These are phyloP conservation scores for Ciconia nigra DNA, from an alignment of 2,797 vertebrate species.

Conservation along the genomic window DNA sequence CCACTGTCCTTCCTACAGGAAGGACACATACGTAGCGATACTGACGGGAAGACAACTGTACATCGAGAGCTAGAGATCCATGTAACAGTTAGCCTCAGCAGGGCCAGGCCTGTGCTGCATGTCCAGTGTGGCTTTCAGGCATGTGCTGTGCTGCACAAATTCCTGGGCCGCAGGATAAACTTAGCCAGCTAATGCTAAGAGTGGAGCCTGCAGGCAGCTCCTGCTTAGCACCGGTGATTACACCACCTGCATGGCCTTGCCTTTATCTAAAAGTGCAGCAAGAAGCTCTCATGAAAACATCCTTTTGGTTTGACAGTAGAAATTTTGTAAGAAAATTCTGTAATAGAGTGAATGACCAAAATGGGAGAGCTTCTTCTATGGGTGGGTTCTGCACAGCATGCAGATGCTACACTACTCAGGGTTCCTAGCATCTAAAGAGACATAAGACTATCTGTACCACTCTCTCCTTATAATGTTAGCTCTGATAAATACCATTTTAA, in stretches of 20 bases:
- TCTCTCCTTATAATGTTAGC: background rate
- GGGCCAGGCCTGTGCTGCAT: background rate
- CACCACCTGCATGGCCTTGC: background rate
- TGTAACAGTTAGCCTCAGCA: background rate
- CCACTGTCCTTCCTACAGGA: background rate
- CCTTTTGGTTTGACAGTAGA: background rate
- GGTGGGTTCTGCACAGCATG: background rate
- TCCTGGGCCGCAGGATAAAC: background rate
- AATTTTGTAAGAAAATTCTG: background rate
- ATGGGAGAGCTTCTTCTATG: background rate
- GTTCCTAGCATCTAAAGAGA: background rate
- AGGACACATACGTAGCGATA: background rate
- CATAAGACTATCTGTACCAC: no score
- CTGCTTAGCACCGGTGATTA: background rate
- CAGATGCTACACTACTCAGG: background rate
- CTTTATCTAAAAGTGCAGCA: background rate
- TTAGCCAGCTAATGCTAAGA: background rate
- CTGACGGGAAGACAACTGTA: background rate
- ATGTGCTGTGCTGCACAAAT: no score
- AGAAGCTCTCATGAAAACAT: background rate
- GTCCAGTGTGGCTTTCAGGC: background rate
- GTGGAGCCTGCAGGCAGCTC: background rate
- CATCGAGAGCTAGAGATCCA: background rate
- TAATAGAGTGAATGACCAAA: background rate
- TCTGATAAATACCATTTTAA: background rate